Conservation (phyloP, 2,113 vertebrate species). For the Pseudorectes ferrugineus region DNA sequence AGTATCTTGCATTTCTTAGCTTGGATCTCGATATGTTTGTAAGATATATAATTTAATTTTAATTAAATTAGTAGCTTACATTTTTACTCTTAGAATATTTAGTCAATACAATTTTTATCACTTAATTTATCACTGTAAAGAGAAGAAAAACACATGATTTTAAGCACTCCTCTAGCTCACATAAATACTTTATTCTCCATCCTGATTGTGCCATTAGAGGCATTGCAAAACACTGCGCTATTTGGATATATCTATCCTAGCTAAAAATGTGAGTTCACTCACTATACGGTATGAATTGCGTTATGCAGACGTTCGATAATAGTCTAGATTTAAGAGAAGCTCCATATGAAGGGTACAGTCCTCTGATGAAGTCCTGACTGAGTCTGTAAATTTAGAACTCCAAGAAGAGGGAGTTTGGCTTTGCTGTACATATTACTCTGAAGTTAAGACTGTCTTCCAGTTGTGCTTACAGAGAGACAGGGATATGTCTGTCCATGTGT, state of each 20-base stretch:
- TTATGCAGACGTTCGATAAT: background rate
- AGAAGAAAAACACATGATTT: background rate
- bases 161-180: background rate
- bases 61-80: background rate
- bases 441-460: background rate
- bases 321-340: background rate
- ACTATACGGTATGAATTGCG: fast-evolving
- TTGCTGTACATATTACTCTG: background rate
- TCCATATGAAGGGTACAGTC: background rate
- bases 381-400: background rate
- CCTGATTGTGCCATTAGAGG: background rate
- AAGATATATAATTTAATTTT: background rate
- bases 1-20: background rate
- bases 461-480: background rate
- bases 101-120: background rate
- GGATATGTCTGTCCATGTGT: background rate
- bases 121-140: background rate
- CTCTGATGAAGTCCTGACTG: background rate
- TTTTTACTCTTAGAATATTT: background rate
- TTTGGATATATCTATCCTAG: background rate
- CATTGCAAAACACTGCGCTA: background rate
- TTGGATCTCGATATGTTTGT: background rate
- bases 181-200: background rate
- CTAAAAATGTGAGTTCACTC: background rate
- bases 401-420: background rate